These are phyloP conservation scores for Neomonachus schauinslandi DNA, from an alignment of 2,113 vertebrate species.

Conservation along the genomic window DNA sequence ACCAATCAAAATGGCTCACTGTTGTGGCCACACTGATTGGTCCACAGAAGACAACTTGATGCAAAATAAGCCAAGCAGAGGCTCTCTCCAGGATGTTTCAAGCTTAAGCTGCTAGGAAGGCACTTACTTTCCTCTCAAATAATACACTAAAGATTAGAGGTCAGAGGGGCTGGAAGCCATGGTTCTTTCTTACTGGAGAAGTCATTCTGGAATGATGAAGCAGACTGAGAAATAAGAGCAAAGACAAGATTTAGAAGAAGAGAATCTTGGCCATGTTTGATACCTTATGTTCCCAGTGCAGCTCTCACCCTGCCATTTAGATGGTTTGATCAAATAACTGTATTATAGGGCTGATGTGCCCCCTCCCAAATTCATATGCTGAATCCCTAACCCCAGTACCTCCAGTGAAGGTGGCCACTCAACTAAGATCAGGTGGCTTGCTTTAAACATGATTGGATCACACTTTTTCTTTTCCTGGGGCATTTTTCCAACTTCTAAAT, in stretches of 20 bases:
- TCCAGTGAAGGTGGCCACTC: slow-evolving; percentile 66
- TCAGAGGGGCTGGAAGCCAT: neutral
- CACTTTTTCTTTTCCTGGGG: neutral
- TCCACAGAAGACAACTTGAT: neutral
- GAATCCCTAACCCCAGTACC: neutral
- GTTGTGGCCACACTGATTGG: neutral
- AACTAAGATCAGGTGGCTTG: neutral
- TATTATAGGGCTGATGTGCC: neutral
- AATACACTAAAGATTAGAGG: neutral
- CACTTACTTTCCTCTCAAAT: neutral
- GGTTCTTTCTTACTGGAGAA: neutral
- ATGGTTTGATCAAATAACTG: neutral
- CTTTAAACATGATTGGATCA: neutral
- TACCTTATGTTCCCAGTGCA: neutral
- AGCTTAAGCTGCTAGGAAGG: neutral
- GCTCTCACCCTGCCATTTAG: neutral
- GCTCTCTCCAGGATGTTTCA: neutral
- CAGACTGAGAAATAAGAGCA: neutral
- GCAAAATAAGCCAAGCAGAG: neutral
- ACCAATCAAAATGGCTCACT: neutral
- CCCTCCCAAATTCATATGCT: neutral
- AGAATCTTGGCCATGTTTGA: neutral
- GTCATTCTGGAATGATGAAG: neutral
- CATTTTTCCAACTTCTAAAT: neutral
- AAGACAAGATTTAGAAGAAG: neutral